phyloP scores from a whole-genome alignment of 2,797 vertebrate genomes.

The Acanthurus tractus region DNA sequence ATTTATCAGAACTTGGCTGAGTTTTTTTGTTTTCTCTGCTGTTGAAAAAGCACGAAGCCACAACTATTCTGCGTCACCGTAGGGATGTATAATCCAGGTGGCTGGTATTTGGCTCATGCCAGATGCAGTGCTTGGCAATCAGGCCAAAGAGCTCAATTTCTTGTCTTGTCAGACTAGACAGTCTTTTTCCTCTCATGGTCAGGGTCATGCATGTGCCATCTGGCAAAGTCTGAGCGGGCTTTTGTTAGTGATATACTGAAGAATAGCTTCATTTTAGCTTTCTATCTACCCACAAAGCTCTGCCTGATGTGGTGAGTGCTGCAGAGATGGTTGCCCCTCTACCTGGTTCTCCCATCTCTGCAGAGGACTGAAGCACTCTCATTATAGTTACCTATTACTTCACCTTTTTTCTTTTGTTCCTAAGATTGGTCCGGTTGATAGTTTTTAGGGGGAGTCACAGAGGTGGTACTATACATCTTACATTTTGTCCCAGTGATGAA shows the following conservation, averaged over 20 bases:
- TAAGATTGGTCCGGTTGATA: constrained; percentile 3
- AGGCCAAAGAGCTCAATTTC: constrained; percentile 6
- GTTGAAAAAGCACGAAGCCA: neutral
- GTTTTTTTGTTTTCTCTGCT: neutral
- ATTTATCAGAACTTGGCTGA: neutral
- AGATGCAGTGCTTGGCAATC: constrained; percentile 22
- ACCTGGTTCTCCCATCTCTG: neutral
- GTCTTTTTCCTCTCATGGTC: constrained; percentile 12
- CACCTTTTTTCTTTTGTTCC: neutral
- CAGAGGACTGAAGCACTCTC: neutral
- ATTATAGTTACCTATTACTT: neutral
- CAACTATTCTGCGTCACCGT: neutral
- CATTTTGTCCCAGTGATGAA: constrained; percentile 3
- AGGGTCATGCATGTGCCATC: constrained; percentile 9
- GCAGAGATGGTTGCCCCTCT: neutral
- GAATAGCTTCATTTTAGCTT: neutral
- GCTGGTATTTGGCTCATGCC: constrained; percentile 9
- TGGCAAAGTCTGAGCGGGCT: constrained; percentile 16
- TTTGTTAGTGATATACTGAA: constrained; percentile 16
- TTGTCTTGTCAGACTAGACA: constrained; percentile 25
- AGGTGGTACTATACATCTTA: neutral
- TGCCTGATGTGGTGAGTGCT: constrained; percentile 21
- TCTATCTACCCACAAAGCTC: constrained; percentile 10
- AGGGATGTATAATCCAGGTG: constrained; percentile 4
- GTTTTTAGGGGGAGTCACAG: neutral